Evolutionary conservation across 2,113 vertebrate genomes (phyloP), one percentile per base, ranked within the genome.

Genomic region (Scolopax mira): DNA sequence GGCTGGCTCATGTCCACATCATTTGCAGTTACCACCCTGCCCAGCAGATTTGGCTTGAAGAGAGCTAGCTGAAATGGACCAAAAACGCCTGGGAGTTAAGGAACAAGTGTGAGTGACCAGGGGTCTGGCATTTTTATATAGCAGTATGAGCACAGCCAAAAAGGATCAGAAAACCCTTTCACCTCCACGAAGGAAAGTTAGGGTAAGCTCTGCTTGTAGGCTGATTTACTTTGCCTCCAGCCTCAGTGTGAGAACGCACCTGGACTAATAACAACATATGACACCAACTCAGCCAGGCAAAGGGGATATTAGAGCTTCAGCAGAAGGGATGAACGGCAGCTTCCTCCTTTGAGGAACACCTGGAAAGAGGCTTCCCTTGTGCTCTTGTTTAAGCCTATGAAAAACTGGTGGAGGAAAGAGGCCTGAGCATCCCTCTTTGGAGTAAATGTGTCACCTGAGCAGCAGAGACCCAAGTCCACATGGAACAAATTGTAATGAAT

Each of bases 381-480:
- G 27, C 18, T 75, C 35, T 85, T 82, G 65, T 28, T 77, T 83
- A 54, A 55, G 10, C 19, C 44, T 67, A 27, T 65, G 57, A 57
- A 51, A 85, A 81, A 35, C 19, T 84, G 28, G 10, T 72, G 31
- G 23, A 91, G 61, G 16, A 87, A 64, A 25, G 57, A 60, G 52
- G 52, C 4, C 27, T 44, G 30, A 67, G 46, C 15, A 15, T 19
- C 35, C 42, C 3, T 1, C 42, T 72, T 75, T 1, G 0, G 7
- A 58, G 60, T 46, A 41, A 79, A 18, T 72, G 39, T 85, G 70
- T 44, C 61, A 55, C 48, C 42, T 65, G 65, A 64, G 46, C 17
- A 89, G 58, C 55, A 80, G 72, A 66, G 54, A 78, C 31, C 21
- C 0, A 1, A 89, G 42, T 58, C 61, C 71, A 39, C 73, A 87